phyloP scores from a whole-genome alignment of 2,888 invertebrate species.

The Hemicrepidius hirtus region DNA sequence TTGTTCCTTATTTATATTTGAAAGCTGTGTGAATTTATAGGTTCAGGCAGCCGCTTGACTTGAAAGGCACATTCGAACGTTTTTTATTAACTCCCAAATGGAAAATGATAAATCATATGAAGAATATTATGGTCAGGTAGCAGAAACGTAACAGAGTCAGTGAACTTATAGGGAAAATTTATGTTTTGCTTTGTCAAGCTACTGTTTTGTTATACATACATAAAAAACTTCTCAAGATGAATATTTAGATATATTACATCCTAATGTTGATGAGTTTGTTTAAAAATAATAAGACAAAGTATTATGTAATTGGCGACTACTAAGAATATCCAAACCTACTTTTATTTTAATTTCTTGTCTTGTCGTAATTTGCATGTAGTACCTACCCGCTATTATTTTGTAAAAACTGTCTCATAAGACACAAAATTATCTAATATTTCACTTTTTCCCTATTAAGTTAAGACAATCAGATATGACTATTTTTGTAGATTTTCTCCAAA shows the following conservation, averaged over 20 bases:
- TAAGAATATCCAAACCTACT: no score
- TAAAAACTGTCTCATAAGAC: no score
- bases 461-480: no score
- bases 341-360: no score
- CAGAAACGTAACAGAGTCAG: slow-evolving; percentile 40
- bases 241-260: no score
- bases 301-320: not conserved
- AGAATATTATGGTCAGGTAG: slow-evolving; percentile 58
- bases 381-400: no score
- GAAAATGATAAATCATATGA: slow-evolving; percentile 58
- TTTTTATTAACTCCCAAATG: slow-evolving; percentile 32
- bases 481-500: no score
- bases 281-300: no score
- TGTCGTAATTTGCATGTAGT: no score
- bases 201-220: not conserved
- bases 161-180: slow-evolving; percentile 27
- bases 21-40: slow-evolving; percentile 37
- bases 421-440: no score
- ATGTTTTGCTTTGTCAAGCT: slow-evolving; percentile 23
- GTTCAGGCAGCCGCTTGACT: slow-evolving; percentile 32
- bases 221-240: no score
- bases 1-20: slow-evolving; percentile 22
- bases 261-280: not conserved
- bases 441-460: no score
- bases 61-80: slow-evolving; percentile 21